These are phyloP conservation scores for Andrena bucephala DNA, from an alignment of 2,888 invertebrate species.

Conservation along the genomic window DNA sequence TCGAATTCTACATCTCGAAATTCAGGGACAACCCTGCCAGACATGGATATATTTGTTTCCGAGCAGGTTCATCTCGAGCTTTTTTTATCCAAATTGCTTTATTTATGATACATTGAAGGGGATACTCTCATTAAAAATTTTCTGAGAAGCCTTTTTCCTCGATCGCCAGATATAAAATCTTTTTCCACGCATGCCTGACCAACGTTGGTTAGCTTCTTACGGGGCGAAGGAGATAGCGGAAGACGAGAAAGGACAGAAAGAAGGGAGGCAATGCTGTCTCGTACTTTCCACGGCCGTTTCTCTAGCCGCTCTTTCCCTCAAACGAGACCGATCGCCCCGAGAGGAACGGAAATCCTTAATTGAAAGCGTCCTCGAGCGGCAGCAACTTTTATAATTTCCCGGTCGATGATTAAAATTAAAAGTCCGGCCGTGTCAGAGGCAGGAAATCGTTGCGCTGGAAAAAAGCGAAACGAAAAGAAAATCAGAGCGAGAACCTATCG, in stretches of 20 bases:
- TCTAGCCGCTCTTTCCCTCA: conserved; percentile 25
- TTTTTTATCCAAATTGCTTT: too few relatives aligned
- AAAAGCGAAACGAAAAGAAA: conserved; percentile 68
- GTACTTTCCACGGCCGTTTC: conserved; percentile 19
- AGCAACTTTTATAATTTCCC: conserved; percentile 79
- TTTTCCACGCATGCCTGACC: not conserved
- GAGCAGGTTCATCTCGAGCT: too few relatives aligned
- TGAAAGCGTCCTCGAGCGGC: conserved; percentile 77
- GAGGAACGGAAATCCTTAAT: conserved; percentile 79
- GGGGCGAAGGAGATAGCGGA: not conserved
- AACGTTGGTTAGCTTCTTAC: not conserved
- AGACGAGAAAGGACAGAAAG: not conserved
- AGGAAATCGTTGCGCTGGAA: conserved; percentile 73
- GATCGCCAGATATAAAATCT: too few relatives aligned
- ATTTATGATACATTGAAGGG: conserved; percentile 25
- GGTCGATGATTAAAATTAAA: conserved; percentile 81
- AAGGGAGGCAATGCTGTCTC: conserved; percentile 10
- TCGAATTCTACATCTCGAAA: too few relatives aligned
- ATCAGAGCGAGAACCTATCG: conserved; percentile 50
- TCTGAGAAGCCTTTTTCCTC: conserved; percentile 38
- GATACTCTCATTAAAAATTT: conserved; percentile 80
- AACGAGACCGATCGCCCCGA: conserved; percentile 75
- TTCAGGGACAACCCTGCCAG: too few relatives aligned
- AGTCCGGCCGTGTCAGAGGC: conserved; percentile 77
- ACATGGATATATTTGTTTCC: too few relatives aligned